Evolutionary conservation across 53 echinoderm and acorn worm species (phyloP).

Genomic region (Henricia sp.): DNA sequence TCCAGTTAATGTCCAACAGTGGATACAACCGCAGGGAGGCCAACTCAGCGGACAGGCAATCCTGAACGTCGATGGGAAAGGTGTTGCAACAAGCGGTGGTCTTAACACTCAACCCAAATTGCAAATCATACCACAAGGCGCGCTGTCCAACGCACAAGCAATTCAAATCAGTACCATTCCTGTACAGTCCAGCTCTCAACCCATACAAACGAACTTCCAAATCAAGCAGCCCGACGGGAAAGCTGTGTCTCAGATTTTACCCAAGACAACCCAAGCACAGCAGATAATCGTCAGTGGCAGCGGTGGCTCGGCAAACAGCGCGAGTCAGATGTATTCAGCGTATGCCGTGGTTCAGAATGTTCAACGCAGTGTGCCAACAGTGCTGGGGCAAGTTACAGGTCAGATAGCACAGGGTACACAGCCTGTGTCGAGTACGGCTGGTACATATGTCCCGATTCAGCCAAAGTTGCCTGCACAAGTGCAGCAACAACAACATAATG

Average conservation of each 20-base stretch:
- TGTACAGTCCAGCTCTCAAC: conserved; percentile 17
- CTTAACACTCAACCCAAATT: conserved; percentile 37
- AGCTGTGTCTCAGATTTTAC: conserved; percentile 27
- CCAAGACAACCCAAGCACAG: conserved; percentile 21
- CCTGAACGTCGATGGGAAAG: conserved; percentile 10
- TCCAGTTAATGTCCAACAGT: conserved; percentile 61
- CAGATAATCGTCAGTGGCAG: conserved; percentile 28
- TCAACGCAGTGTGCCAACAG: conserved; percentile 40
- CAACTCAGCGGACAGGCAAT: conserved; percentile 43
- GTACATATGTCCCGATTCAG: conserved; percentile 56
- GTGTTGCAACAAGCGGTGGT: conserved; percentile 21
- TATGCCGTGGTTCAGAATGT: conserved; percentile 54
- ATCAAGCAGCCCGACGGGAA: conserved; percentile 47
- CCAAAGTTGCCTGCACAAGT: conserved; percentile 42
- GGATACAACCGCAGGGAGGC: conserved; percentile 42
- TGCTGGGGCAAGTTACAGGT: conserved; percentile 52
- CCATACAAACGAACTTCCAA: conserved; percentile 35
- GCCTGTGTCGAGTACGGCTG: background rate
- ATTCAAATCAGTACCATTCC: conserved; percentile 27
- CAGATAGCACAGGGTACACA: conserved; percentile 27
- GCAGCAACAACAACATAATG: conserved; percentile 31
- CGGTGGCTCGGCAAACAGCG: conserved; percentile 25
- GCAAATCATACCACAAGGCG: conserved; percentile 49
- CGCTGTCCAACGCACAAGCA: conserved; percentile 24
- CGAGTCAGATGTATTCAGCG: conserved; percentile 42